A percentile compares a stretch with the other conserved stretches of the same genome.
These are phyloP conservation scores for Trachops cirrhosus DNA, from an alignment of 2,797 vertebrate species.

Conservation along the genomic window DNA sequence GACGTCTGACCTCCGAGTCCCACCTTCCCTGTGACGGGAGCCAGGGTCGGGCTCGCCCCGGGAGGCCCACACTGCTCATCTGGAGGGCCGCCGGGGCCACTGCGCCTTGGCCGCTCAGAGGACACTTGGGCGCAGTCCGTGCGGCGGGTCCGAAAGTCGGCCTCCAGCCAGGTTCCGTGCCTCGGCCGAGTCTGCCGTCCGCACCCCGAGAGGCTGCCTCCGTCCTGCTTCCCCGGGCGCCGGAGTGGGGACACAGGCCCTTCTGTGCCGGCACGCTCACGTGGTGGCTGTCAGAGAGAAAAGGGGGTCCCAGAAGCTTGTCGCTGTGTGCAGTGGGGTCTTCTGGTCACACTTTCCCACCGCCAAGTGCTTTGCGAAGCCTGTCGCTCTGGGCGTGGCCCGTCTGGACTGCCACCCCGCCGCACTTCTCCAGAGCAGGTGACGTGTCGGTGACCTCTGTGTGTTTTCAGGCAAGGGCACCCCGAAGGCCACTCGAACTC, in stretches of 20 bases:
- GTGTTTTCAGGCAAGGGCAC: conserved; percentile 88
- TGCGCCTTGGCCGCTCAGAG: rapidly evolving
- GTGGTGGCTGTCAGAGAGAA: too few relatives aligned
- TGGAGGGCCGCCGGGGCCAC: rapidly evolving
- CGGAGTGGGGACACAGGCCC: rapidly evolving
- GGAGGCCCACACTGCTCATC: rapidly evolving
- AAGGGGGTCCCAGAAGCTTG: rapidly evolving
- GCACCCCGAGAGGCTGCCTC: neutral
- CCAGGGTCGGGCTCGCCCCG: neutral
- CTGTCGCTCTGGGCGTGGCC: neutral
- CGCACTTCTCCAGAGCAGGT: rapidly evolving
- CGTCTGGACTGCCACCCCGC: too few relatives aligned
- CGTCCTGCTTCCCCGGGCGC: rapidly evolving
- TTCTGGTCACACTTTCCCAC: neutral
- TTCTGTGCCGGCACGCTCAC: rapidly evolving
- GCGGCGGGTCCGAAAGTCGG: rapidly evolving
- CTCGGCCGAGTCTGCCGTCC: rapidly evolving
- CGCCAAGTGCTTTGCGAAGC: neutral
- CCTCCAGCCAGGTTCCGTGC: neutral
- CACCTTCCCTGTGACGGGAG: rapidly evolving
- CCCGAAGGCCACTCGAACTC: conserved; percentile 86
- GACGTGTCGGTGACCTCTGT: neutral
- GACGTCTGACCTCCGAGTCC: rapidly evolving
- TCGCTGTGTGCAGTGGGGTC: too few relatives aligned
- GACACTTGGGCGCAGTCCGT: rapidly evolving